Base-by-base conservation (phyloP, 1,140 invertebrate species). In the Asbolus verrucosus region DNA sequence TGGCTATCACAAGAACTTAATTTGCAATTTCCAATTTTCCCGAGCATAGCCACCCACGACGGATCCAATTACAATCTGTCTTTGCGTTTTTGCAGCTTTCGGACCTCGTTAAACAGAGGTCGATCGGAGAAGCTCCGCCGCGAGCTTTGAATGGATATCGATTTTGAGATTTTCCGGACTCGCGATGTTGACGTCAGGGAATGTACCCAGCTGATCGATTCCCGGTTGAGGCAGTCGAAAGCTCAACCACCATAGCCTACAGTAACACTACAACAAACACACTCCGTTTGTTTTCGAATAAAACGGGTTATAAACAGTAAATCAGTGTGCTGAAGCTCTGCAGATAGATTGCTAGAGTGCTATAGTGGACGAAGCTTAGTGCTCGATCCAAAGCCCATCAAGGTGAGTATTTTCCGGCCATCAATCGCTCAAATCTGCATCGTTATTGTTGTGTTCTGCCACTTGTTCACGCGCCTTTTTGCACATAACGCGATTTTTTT, bases 201-300 rank as follows among this genome's bases (percentile, higher is more conserved):
- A 30, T 73, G 71, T 73, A 73, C 74, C 68, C 74, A 75, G 74
- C 74, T 73, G 74, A 75, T 75, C 74, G 74, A 75, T 75, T 71
- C 72, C 67, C 68, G 38, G 68, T 69, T 43, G 61, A 68, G 68
- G 62, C 59, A 73, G 71, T 73, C 38, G 73, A 62, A 69, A 75
- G 71, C 71, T 69, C 60, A 65, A 69, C 39, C 39, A 65, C 50
- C 9, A 50, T 16, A 50, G 41, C 36, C 67, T 46, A 38, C 43
- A 54, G 63, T 61, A 31, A 31, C 50, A 38, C 19, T 24, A 27
- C 24, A 30, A 67, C 27, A 46, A 65, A 43, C 24, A 67, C 1
- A 27, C n/a, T n/a, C n/a, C n/a, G n/a, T 14, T 54, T 54, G 11
- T 54, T 54, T 54, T 54, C 21, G 11, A 5, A 24, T 27, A 19